Percentiles rank a stretch among this genome's conserved stretches.
Conservation (phyloP, 2,797 vertebrate species). For the Furcifer pardalis region DNA sequence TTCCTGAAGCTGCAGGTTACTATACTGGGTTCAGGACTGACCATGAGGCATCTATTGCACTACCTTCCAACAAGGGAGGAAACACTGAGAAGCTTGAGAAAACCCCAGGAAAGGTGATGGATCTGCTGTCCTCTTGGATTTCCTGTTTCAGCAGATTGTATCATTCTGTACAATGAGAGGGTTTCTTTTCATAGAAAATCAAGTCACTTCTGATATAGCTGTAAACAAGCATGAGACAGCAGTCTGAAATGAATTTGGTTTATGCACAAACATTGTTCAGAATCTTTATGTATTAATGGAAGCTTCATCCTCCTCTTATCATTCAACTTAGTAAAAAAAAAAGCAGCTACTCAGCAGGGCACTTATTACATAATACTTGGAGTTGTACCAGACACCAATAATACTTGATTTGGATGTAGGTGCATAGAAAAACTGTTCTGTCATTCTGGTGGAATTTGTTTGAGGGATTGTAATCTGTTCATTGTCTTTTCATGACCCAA, state of each 20-base stretch:
- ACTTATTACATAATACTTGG: not conserved
- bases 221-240: not conserved
- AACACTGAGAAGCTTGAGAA: too few species aligned
- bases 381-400: conserved; percentile 1
- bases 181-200: not conserved
- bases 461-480: conserved; percentile 8
- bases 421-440: not conserved
- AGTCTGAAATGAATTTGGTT: not conserved
- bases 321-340: not conserved
- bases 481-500: conserved; percentile 19
- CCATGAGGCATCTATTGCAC: too few species aligned
- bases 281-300: conserved; percentile 16
- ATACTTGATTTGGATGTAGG: not conserved
- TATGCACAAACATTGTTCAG: not conserved
- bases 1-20: too few species aligned
- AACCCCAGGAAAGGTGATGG: too few species aligned
- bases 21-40: too few species aligned
- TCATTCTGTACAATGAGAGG: too few species aligned
- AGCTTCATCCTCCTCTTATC: not conserved
- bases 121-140: too few species aligned
- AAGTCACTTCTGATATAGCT: not conserved
- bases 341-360: not conserved
- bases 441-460: not conserved
- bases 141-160: too few species aligned
- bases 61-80: too few species aligned